Percentiles rank a stretch among this genome's conserved stretches.
Evolutionary conservation across 35 echinoderm and acorn worm genomes (phyloP).

Genomic region (Hemicentrotus pulcherrimus): DNA sequence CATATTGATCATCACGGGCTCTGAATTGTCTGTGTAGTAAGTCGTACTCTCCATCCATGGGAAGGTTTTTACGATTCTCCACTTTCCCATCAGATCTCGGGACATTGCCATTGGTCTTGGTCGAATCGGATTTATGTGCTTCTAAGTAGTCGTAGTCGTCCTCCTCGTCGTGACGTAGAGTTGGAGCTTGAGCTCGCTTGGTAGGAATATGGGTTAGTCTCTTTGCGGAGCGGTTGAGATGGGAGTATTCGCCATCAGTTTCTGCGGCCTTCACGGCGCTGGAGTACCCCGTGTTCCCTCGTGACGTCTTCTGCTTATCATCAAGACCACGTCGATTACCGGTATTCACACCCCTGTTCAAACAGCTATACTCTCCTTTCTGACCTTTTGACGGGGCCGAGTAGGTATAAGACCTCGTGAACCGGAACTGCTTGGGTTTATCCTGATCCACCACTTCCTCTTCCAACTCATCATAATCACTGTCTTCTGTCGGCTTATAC

Average conservation of each 20-base stretch:
- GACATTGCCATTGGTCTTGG: background rate
- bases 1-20: conserved; percentile 22
- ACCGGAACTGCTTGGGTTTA: conserved; percentile 17
- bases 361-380: conserved; percentile 1
- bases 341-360: background rate
- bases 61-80: background rate
- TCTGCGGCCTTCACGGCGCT: conserved; percentile 33
- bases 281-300: background rate
- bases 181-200: conserved; percentile 12
- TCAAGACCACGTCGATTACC: background rate
- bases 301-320: background rate
- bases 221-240: conserved; percentile 1
- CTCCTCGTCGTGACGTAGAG: conserved; percentile 40
- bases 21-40: conserved; percentile 36
- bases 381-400: conserved; percentile 6
- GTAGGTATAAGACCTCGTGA: background rate
- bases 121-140: background rate
- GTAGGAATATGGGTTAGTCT: background rate
- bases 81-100: background rate
- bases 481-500: conserved; percentile 44
- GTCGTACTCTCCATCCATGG: background rate
- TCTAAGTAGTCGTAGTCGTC: conserved; percentile 44
- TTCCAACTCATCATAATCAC: conserved; percentile 43
- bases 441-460: background rate
- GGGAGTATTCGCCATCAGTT: conserved; percentile 34